phyloP scores from a whole-genome alignment of 2,113 vertebrate species.

The Leuciscus idus region DNA sequence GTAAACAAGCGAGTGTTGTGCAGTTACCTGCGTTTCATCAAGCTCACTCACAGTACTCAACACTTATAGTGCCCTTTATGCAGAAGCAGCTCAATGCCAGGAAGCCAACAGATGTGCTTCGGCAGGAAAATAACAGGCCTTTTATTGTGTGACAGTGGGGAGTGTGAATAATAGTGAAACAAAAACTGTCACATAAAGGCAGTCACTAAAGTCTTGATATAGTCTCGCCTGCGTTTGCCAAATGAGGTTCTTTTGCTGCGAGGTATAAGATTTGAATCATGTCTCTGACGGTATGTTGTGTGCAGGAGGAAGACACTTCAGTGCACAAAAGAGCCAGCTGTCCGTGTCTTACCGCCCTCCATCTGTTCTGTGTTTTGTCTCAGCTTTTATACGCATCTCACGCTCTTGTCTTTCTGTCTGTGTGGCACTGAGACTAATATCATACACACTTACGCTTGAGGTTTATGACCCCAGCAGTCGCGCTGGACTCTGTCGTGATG shows the following conservation, averaged over 20 bases:
- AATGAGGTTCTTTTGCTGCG: no score
- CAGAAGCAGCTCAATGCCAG: not conserved
- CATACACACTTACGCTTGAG: not conserved
- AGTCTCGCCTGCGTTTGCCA: no score
- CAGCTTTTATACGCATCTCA: not conserved
- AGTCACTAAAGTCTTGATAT: no score
- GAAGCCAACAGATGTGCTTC: conserved; percentile 16
- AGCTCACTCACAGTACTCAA: no score
- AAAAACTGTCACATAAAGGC: no score
- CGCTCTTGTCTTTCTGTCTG: not conserved
- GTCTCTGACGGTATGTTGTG: not conserved
- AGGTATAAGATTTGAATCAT: not conserved
- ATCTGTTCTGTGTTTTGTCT: not conserved
- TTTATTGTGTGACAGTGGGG: not conserved
- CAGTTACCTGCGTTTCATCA: not conserved
- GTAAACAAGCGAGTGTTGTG: not conserved
- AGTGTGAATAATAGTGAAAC: not conserved
- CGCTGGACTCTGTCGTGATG: not conserved
- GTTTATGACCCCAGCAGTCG: not conserved
- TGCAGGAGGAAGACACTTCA: not conserved
- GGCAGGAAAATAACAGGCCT: not conserved
- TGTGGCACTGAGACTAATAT: not conserved
- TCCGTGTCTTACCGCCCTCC: not conserved
- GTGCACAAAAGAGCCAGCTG: not conserved
- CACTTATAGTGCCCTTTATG: not conserved